Conservation (phyloP, 2,113 vertebrate genomes). For the Natator depressus region DNA sequence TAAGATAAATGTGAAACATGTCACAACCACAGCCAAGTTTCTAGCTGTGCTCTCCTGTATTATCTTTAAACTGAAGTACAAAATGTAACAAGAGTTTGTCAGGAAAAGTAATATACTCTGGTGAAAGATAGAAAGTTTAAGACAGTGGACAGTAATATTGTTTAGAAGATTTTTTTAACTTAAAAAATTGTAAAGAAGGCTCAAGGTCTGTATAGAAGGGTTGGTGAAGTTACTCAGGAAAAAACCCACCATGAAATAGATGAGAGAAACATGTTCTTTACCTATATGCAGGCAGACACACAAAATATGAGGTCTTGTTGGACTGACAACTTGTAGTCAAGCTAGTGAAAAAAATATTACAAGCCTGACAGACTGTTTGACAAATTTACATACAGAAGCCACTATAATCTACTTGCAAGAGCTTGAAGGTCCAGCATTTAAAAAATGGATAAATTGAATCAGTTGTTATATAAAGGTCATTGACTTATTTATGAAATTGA, state of each 20-base stretch:
- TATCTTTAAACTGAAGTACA: neutral
- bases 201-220: neutral
- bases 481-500: neutral
- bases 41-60: neutral
- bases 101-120: neutral
- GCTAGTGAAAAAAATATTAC: neutral
- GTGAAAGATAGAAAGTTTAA: neutral
- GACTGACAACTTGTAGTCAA: neutral
- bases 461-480: neutral
- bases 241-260: neutral
- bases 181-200: neutral
- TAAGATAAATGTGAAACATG: slow-evolving; percentile 39
- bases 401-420: neutral
- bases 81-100: slow-evolving; percentile 12
- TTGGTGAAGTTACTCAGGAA: neutral
- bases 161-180: neutral
- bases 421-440: neutral
- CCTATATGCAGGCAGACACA: neutral
- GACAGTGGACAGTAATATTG: neutral
- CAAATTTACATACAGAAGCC: neutral
- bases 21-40: slow-evolving; percentile 8
- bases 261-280: neutral
- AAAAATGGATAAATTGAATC: neutral
- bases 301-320: neutral
- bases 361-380: neutral